Conservation (phyloP, 2,888 invertebrate species). For the Encarsia formosa region DNA sequence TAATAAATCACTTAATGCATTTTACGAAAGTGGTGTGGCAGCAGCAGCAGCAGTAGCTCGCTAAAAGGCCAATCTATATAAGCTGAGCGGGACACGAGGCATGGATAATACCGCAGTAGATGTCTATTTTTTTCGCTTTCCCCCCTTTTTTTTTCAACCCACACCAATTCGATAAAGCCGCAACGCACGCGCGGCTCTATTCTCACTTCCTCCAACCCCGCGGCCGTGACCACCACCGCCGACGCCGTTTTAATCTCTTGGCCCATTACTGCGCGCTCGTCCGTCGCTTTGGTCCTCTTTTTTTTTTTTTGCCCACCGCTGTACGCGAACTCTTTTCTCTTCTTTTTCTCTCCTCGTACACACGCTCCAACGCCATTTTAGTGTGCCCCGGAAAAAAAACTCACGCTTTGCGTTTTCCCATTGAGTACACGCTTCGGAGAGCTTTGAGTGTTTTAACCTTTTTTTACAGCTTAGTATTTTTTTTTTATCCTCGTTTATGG, state of each 20-base stretch:
- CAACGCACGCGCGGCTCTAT: conserved; percentile 12
- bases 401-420: not conserved
- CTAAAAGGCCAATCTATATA: conserved; percentile 40
- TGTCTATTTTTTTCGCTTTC: not conserved
- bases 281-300: conserved; percentile 12
- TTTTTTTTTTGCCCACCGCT: conserved; percentile 2
- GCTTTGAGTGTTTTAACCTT: not conserved
- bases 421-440: not conserved
- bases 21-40: conserved; percentile 37
- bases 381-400: conserved; percentile 1
- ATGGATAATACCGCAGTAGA: conserved; percentile 13
- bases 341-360: not conserved
- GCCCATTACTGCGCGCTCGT: conserved; percentile 19
- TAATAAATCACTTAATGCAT: conserved; percentile 47
- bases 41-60: too few relatives aligned
- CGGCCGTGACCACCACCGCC: not conserved
- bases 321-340: not conserved
- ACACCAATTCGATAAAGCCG: conserved; percentile 23
- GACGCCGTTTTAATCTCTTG: conserved; percentile 19
- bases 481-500: not conserved
- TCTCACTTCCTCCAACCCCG: conserved; percentile 6
- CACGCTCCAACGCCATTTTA: conserved; percentile 22
- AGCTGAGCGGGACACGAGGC: conserved; percentile 12
- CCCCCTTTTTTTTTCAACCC: not conserved
- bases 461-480: not conserved